Evolutionary conservation across 2,888 invertebrate species (phyloP), one percentile per base, ranked within the genome.

Genomic region (Odontocolon sp.): DNA sequence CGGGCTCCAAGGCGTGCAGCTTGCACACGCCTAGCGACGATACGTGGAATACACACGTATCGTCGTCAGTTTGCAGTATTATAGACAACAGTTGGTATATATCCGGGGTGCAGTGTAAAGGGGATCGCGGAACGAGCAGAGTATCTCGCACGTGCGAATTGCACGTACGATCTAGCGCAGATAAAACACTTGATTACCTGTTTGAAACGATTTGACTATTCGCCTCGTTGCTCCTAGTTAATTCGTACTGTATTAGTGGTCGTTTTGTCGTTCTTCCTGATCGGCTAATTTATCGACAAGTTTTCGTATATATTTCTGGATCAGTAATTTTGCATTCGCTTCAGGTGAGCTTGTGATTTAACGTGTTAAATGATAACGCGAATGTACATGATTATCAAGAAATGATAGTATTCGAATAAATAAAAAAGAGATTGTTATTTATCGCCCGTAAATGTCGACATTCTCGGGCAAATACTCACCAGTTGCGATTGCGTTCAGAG

Each of bases 1-100:
- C 84, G 80, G 80, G 78, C 80, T 69, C 38, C 75, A 66, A 76
- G 76, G 76, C 78, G 71, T 75, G 71, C 78, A 67, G 47, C 61
- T 67, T 26, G 68, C 63, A 45, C 72, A 77, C 77, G 63, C 70
- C 71, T 76, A 3, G 6, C 45, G 14, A 63, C 16, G 57, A 45
- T 56, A 47, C 38, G 9, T 5, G 6, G 14, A 4, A 14, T 47
- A 54, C 42, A 75, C 47, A 11, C 36, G n/a, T n/a, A n/a, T n/a
- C n/a, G n/a, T n/a, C n/a, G n/a, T 31, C 14, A 14, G 36, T 47
- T 56, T 38, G 50, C 66, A 42, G 45, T 66, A 59, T 66, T 28
- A 45, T 8, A 67, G 38, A 54, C 66, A 23, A 18, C 40, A 28
- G 18, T n/a, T n/a, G n/a, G n/a, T n/a, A n/a, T 54, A 66, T 38